These are phyloP conservation scores for Lucilia cuprina DNA, from an alignment of 1,140 invertebrate species.

Conservation along the genomic window DNA sequence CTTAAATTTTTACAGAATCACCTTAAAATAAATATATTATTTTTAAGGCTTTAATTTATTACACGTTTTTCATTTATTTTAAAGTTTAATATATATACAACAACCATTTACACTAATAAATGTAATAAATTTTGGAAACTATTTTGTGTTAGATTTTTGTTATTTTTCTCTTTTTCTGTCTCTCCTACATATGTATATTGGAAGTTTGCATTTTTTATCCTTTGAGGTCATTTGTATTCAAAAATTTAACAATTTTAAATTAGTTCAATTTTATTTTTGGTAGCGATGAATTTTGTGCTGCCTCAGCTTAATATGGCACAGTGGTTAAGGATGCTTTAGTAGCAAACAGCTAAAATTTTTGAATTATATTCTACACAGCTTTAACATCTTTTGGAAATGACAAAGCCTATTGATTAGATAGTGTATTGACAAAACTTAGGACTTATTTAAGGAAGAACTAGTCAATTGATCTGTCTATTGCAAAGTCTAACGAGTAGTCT, in stretches of 20 bases:
- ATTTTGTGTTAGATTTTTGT: not conserved
- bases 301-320: not conserved
- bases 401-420: no score
- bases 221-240: not conserved
- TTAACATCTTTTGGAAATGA: no score
- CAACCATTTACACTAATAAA: not conserved
- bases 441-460: no score
- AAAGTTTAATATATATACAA: not conserved
- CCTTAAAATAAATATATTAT: not conserved
- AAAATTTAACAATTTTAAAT: not conserved
- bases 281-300: not conserved
- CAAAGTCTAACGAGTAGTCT: no score
- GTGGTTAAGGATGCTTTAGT: not conserved
- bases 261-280: not conserved
- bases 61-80: not conserved
- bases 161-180: not conserved
- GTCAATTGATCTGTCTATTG: no score
- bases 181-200: not conserved
- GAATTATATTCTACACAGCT: no score
- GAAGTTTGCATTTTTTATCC: not conserved
- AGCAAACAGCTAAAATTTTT: not conserved
- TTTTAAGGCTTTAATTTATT: slow-evolving; percentile 7
- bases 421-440: no score
- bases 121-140: not conserved
- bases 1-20: not conserved